Base-by-base conservation (phyloP, 1,140 invertebrate species). In the Drosophila insularis region DNA sequence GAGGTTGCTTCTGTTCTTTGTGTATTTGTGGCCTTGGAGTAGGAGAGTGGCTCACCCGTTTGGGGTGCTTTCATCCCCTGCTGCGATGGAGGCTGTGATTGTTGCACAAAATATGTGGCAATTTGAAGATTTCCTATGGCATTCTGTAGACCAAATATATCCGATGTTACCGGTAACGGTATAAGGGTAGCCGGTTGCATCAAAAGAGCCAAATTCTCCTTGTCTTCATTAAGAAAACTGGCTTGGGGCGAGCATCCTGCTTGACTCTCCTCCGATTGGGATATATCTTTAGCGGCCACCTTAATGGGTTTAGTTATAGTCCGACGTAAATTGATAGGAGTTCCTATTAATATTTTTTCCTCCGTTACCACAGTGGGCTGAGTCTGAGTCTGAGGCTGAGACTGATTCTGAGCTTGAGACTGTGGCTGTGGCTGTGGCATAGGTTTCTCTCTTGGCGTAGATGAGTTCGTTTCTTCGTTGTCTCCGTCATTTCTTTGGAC, bases 131-230 rank as follows among this genome's bases (percentile, higher is more conserved):
- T 91, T 1, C 90, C 90, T 27, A 91, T 91, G 6, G 89, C 72
- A 31, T 91, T 91, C 37, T 91, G 90, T 5, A 91, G 68, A 0
- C 90, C 90, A 56, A 91, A 91, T 23, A 91, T 90, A 23, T 91
- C 90, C 7, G 64, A 89, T 43, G 90, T 91, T 4, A 91, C 90
- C 0, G 90, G 90, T 59, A 91, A 35, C n/a, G 90, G 90, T 13
- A 91, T 91, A 8, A 93, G 65, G 4, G 92, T 91, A 7, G 92
- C 91, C 35, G 91, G 91, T 63, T 93, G 93, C 71, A 93, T 78
- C 3, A 93, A 72, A 13, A 93, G 62, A 1, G 92, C 87, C 43
- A 92, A 50, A 58, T 86, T 91, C 43, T 91, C 90, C 23, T 82
- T 82, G 4, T 81, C 80, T n/a, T 72, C 67, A 0, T 59, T 54